Evolutionary conservation across 2,888 invertebrate species (phyloP), one percentile per base, ranked within the genome.

Genomic region (Ornithoptera priamus): DNA sequence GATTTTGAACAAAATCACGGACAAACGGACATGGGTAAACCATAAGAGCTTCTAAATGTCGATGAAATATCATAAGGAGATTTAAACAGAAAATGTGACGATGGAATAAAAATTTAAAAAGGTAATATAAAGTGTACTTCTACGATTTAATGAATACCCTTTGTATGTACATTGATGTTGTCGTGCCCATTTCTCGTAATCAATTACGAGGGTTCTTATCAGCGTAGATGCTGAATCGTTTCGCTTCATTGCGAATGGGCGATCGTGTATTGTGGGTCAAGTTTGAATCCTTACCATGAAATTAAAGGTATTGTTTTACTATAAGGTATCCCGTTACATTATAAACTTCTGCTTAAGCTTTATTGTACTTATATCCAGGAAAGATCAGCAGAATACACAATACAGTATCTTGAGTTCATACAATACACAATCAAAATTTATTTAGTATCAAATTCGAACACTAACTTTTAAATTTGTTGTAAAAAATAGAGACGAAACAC

Each of bases 201-300:
- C 62, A 69, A 65, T 56, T 61, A 30, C 15, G 39, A 59, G 50
- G 62, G 18, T 42, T 58, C 65, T 69, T 59, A 66, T 69, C 65
- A 66, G 24, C n/a, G 62, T 36, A 62, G 66, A 66, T 50, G 58
- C 50, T 62, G 46, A 58, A 59, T 68, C 62, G 66, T 58, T 70
- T 66, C 62, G 57, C 53, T 46, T 62, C 36, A 70, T 62, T 59
- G 59, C 62, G 56, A 58, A 50, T 18, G 58, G 58, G n/a, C 58
- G 58, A 62, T 24, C 46, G 65, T 50, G 62, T 65, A 59, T 69
- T 36, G 39, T 62, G 62, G 58, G 42, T 62, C 58, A 69, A 69
- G 62, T 69, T 63, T 62, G 69, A 66, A 59, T 39, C 65, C 58
- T 65, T 70, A 70, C 62, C 53, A 50, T 66, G 65, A 66, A 70